Evolutionary conservation across 2,888 invertebrate genomes (phyloP), one percentile per base, ranked within the genome.

Genomic region (Polymixis lichenea): DNA sequence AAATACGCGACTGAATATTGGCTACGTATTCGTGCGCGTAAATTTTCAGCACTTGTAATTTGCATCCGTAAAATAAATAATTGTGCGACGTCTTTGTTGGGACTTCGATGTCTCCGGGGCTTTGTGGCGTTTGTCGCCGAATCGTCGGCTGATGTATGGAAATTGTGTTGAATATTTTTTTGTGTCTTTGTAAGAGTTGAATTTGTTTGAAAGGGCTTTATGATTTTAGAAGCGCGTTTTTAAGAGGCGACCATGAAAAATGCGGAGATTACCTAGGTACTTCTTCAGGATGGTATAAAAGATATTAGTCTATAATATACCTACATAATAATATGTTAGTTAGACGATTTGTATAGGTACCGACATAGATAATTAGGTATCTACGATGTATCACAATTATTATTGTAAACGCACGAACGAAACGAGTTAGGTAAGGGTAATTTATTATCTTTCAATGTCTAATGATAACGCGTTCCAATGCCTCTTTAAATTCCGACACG

Each of bases 21-120:
- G 89, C 89, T 90, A 87, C 87, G 84, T 88, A 87, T 91, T 90
- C 89, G 87, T 88, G 89, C 90, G 91, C 91, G 92, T 92, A 92
- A 93, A 93, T 92, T 91, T 91, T 86, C 88, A 90, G 89, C 88
- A 87, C 87, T 86, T 88, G 89, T 90, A 89, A 93, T 94, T 93
- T 93, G 91, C 93, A 93, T 94, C 91, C 91, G 91, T 91, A 92
- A 93, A 91, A 91, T 90, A 91, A 94, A 94, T 94, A 93, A 93
- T 93, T 91, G 91, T 88, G 85, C 87, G 75, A 83, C 80, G 87
- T 86, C 86, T 87, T 90, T 88, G 89, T 89, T 84, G 85, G 58
- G 64, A 75, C 82, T 87, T 78, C 75, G 77, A 82, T 76, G 82
- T 82, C 83, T 83, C 82, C 75, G 79, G 78, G 68, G 83, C 69